phyloP scores from a whole-genome alignment of 1,140 invertebrate species.

The Aphelinus atriplicis region DNA sequence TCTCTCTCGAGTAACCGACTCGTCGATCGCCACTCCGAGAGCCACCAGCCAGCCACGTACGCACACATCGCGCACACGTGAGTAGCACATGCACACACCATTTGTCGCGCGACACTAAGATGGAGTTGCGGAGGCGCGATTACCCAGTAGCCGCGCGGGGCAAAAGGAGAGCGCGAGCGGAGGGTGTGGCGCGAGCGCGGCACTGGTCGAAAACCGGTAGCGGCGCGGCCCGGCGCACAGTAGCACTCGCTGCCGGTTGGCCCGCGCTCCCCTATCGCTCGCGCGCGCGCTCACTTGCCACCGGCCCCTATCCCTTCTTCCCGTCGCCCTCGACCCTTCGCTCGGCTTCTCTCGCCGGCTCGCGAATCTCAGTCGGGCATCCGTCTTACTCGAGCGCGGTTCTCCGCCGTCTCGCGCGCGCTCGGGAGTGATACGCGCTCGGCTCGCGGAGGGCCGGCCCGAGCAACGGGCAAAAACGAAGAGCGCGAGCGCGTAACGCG shows the following conservation, averaged over 20 bases:
- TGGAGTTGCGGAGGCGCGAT: conserved; percentile 4
- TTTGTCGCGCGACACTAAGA: not conserved
- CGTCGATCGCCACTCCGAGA: too few relatives aligned
- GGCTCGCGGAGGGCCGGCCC: too few relatives aligned
- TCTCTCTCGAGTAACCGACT: not conserved
- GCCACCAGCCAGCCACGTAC: too few relatives aligned
- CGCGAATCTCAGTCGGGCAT: not conserved
- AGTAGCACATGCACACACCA: not conserved
- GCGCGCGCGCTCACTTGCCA: not conserved
- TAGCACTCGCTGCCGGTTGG: conserved; percentile 50
- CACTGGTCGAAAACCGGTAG: conserved; percentile 63
- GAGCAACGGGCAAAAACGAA: too few relatives aligned
- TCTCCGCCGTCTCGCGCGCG: not conserved
- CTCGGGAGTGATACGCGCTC: too few relatives aligned
- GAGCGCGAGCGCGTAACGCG: conserved; percentile 54
- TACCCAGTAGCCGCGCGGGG: not conserved
- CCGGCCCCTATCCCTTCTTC: not conserved
- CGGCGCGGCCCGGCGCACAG: conserved; percentile 62
- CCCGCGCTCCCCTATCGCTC: conserved; percentile 12
- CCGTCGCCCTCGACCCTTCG: not conserved
- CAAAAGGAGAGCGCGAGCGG: conserved; percentile 44
- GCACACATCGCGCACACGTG: too few relatives aligned
- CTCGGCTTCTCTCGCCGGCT: not conserved
- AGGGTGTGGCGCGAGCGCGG: conserved; percentile 55
- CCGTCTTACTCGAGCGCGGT: not conserved